These are phyloP conservation scores for Aporophyla lueneburgensis DNA, from an alignment of 2,888 invertebrate species.

Conservation along the genomic window DNA sequence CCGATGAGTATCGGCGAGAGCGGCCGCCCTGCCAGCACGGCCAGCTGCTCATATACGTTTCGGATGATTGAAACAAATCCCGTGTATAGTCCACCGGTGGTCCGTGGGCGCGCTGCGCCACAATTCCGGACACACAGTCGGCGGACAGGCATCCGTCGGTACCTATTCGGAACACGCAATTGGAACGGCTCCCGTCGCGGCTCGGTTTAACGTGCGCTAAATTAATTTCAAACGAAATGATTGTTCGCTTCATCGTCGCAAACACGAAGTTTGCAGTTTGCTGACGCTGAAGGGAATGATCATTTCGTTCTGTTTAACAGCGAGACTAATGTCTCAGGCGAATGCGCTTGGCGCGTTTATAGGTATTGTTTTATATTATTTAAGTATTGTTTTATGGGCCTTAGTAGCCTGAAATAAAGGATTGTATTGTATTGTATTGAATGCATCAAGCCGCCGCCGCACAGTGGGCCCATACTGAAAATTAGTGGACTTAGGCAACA, in stretches of 20 bases:
- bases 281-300: no score
- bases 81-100: neutral
- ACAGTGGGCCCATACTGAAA: no score
- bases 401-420: no score
- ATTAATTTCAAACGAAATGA: slow-evolving; percentile 38
- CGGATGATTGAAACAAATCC: neutral
- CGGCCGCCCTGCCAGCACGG: neutral
- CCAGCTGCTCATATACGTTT: neutral
- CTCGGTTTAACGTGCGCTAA: slow-evolving; percentile 15
- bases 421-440: no score
- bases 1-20: neutral
- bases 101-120: neutral
- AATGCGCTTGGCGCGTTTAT: no score
- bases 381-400: no score
- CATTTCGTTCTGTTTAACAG: slow-evolving; percentile 16
- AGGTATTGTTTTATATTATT: no score
- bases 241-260: neutral
- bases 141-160: neutral
- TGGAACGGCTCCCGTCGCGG: slow-evolving; percentile 7
- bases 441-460: no score
- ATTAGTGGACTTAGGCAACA: no score
- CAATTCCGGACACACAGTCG: neutral
- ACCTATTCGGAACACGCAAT: slow-evolving; percentile 14
- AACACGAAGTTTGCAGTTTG: neutral
- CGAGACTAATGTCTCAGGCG: slow-evolving; percentile 11